Evolutionary conservation across 2,113 vertebrate genomes (phyloP).

Genomic region (Barnardius zonarius): DNA sequence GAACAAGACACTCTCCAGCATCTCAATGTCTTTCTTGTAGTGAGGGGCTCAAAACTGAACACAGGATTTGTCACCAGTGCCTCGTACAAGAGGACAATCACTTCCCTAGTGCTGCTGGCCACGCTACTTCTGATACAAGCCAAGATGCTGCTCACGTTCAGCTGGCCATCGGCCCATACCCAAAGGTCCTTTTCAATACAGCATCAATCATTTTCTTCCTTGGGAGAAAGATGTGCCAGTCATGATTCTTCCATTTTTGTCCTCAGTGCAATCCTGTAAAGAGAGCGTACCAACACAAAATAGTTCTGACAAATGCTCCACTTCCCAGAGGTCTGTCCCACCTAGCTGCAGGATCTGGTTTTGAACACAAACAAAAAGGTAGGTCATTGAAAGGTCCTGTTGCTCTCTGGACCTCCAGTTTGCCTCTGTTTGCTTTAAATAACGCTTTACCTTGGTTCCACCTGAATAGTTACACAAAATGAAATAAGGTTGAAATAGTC

Average conservation of each 20-base stretch:
- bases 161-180: background rate
- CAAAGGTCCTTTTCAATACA: background rate
- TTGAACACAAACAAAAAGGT: slow-evolving; percentile 36
- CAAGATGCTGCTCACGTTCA: background rate
- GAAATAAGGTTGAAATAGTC: slow-evolving; percentile 55
- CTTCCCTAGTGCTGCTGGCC: background rate
- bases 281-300: background rate
- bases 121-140: background rate
- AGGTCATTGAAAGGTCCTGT: slow-evolving; percentile 40
- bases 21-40: background rate
- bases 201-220: background rate
- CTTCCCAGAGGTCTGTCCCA: background rate
- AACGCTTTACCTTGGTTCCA: slow-evolving; percentile 52
- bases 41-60: background rate
- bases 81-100: background rate
- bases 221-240: background rate
- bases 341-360: background rate
- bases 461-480: slow-evolving; percentile 64
- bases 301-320: background rate
- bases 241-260: background rate
- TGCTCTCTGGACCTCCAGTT: background rate
- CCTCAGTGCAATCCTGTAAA: background rate
- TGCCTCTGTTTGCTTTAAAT: background rate
- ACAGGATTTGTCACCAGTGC: rapidly evolving
- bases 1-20: background rate